Percentiles rank a stretch among this genome's conserved stretches.
Evolutionary conservation across 2,888 invertebrate species (phyloP).

Genomic region (Sesamia inferens): DNA sequence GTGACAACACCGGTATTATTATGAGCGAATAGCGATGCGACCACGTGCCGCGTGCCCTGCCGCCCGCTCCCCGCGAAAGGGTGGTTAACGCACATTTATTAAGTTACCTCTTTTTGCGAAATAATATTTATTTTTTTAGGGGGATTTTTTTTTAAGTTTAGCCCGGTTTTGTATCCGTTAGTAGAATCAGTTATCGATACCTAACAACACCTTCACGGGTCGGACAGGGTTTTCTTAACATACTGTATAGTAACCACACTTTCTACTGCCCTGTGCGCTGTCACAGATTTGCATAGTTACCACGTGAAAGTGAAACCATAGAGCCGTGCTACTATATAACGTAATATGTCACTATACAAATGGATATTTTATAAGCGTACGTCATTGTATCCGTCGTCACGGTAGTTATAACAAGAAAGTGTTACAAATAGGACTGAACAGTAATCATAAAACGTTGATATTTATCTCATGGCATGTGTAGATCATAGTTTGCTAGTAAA

Average conservation of each 20-base stretch:
- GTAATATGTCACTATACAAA: slow-evolving; percentile 47
- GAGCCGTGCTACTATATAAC: slow-evolving; percentile 35
- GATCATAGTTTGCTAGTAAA: neutral
- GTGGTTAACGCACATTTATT: too few species aligned
- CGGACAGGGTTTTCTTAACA: too few species aligned
- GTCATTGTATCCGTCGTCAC: slow-evolving; percentile 40
- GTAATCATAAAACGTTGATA: neutral
- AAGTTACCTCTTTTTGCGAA: too few species aligned
- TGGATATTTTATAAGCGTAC: slow-evolving; percentile 34
- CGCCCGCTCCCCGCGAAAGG: too few species aligned
- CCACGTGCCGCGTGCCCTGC: too few species aligned
- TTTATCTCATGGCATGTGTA: neutral
- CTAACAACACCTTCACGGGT: too few species aligned
- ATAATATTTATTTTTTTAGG: too few species aligned
- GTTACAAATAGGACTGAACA: slow-evolving; percentile 21
- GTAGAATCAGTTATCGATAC: too few species aligned
- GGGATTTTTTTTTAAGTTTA: too few species aligned
- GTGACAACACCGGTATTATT: too few species aligned
- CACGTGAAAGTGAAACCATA: slow-evolving; percentile 54
- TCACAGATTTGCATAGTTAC: slow-evolving; percentile 52
- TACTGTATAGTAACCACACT: slow-evolving; percentile 37
- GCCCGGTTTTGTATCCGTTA: too few species aligned
- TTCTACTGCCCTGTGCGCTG: slow-evolving; percentile 46
- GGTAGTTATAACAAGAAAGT: slow-evolving; percentile 40
- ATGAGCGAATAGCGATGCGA: too few species aligned